Evolutionary conservation across 2,113 vertebrate species (phyloP).

Genomic region (Istiophorus platypterus): DNA sequence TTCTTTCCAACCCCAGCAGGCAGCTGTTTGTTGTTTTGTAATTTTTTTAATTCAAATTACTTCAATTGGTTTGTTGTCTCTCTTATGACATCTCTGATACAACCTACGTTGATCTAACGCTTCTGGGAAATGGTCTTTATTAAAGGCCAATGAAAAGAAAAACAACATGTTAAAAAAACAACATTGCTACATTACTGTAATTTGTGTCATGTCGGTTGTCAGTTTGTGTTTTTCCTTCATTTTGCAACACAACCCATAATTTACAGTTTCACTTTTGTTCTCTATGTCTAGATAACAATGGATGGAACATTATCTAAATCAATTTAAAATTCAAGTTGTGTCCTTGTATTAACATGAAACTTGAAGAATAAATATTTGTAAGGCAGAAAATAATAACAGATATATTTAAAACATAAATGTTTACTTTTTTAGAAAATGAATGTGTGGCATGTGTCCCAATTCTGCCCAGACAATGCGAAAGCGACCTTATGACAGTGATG

Average conservation of each 20-base stretch:
- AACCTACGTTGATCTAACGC: not conserved
- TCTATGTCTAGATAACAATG: not conserved
- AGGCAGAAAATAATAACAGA: not conserved
- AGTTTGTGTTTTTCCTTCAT: not conserved
- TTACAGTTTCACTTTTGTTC: not conserved
- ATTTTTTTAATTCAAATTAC: no score
- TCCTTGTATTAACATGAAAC: not conserved
- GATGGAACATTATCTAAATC: not conserved
- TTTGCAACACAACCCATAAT: not conserved
- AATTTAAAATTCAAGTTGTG: not conserved
- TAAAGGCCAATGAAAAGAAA: not conserved
- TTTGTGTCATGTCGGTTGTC: not conserved
- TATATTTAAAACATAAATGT: not conserved
- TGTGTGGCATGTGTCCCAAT: slow-evolving; percentile 11
- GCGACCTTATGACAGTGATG: slow-evolving; percentile 29
- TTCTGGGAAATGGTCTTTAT: not conserved
- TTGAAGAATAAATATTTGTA: not conserved
- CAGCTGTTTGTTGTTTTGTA: no score
- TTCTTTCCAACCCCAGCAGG: no score
- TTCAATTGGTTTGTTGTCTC: no score
- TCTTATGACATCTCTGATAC: not conserved
- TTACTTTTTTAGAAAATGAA: not conserved
- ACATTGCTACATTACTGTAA: not conserved
- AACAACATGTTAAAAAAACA: not conserved
- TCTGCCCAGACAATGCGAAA: slow-evolving; percentile 11